Base-by-base conservation (phyloP, 1,140 invertebrate species). In the Brachionus angularis region DNA sequence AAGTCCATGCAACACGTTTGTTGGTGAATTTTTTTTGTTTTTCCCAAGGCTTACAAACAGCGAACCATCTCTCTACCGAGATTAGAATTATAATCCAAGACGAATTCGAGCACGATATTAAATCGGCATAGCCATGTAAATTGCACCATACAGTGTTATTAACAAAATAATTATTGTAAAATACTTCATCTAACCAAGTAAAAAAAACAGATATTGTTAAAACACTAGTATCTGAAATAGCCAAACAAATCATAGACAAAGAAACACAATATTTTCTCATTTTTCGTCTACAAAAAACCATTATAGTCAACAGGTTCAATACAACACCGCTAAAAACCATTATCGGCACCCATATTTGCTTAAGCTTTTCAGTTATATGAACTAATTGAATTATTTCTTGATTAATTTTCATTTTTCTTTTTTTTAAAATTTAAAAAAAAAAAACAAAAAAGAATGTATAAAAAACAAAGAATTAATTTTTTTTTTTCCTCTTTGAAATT, bases 81-180 rank as follows among this genome's bases (percentile, higher is more conserved):
- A 67, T 67, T 21, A 67, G 23, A 3, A 67, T 67, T n/a, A 67
- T 67, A 21, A 50, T 67, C 62, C 62, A 67, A 7, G 62, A 67
- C 10, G 39, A 34, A 33, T 47, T 67, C 29, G 62, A 46, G 42
- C 62, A 34, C 4, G 47, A 67, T 29, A 67, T 36, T 23, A 67
- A 34, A 50, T 67, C 62, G 14, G 47, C 62, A 50, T 67, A 67
- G 8, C 62, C 62, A 27, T 67, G 62, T 34, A 67, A 33, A 50
- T 67, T 67, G 18, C 62, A 67, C 62, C 62, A 67, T 21, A 67
- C 14, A 18, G 62, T 67, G 23, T 67, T 46, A 14, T 67, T 67
- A 21, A 67, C 62, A 31, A 36, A 67, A 29, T 67, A 67, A 29
- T 34, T 27, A 33, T 49, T 44, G 10, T 47, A 67, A 31, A 47